These are phyloP conservation scores for Misgurnus anguillicaudatus DNA, from an alignment of 2,113 vertebrate species.

Conservation along the genomic window DNA sequence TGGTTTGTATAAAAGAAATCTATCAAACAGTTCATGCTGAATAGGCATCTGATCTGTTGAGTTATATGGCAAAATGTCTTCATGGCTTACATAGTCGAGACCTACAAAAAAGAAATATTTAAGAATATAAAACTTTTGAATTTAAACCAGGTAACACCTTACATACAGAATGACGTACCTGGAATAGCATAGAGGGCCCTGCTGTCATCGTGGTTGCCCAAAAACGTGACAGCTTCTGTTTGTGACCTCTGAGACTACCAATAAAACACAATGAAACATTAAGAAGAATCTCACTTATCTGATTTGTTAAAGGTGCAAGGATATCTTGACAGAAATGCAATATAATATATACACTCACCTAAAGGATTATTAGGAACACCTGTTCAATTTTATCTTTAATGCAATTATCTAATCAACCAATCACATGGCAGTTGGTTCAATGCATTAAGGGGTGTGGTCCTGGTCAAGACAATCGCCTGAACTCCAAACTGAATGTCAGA, in stretches of 20 bases:
- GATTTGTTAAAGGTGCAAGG: too few species aligned
- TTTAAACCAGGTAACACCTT: neutral
- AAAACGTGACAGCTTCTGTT: conserved; percentile 88
- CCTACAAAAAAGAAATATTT: conserved; percentile 63
- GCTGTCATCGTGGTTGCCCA: conserved; percentile 88
- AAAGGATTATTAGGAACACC: too few species aligned
- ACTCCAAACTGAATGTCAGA: too few species aligned
- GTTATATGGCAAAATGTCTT: conserved; percentile 87
- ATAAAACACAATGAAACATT: neutral
- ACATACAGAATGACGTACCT: conserved; percentile 62
- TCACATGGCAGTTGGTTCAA: too few species aligned
- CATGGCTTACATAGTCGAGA: conserved; percentile 88
- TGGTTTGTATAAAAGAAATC: conserved; percentile 83
- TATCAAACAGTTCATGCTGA: conserved; percentile 88
- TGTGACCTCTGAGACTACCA: conserved; percentile 86
- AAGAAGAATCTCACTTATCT: too few species aligned
- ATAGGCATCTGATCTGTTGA: conserved; percentile 87
- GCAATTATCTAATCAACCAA: too few species aligned
- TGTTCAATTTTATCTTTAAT: too few species aligned
- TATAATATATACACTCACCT: too few species aligned
- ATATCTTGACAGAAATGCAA: too few species aligned
- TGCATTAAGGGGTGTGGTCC: too few species aligned
- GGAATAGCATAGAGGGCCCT: conserved; percentile 89
- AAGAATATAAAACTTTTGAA: neutral
- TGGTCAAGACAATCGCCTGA: too few species aligned